These are phyloP conservation scores for Esperia sulphurella DNA, from an alignment of 2,888 invertebrate species.

Conservation along the genomic window DNA sequence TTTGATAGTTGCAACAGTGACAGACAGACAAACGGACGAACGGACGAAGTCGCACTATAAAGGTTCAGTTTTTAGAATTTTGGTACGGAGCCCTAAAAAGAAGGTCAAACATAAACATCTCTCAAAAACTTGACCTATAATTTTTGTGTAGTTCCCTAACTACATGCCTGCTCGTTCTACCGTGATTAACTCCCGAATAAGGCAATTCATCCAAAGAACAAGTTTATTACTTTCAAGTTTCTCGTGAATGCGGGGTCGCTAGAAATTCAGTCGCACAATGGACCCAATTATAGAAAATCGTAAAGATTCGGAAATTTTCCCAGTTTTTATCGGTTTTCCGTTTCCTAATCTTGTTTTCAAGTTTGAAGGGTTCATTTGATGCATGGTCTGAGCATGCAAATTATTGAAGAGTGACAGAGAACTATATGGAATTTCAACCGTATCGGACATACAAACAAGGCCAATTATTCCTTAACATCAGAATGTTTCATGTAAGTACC, in stretches of 20 bases:
- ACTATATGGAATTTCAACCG: not conserved
- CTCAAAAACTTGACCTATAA: no score
- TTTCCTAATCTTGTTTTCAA: slow-evolving; percentile 32
- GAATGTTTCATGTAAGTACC: no score
- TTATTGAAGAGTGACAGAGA: slow-evolving; percentile 6
- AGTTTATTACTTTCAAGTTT: slow-evolving; percentile 65
- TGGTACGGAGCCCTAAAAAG: no score
- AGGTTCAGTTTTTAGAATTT: no score
- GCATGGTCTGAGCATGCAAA: slow-evolving; percentile 7
- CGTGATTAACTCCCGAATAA: slow-evolving; percentile 62
- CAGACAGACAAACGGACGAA: no score
- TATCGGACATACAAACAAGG: not conserved
- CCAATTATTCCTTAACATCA: no score
- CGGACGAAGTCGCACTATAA: no score
- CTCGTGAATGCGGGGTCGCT: slow-evolving; percentile 44
- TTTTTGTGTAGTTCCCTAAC: not conserved
- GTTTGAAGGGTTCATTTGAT: slow-evolving; percentile 8
- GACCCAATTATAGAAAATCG: slow-evolving; percentile 57
- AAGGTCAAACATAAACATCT: no score
- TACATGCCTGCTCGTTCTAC: slow-evolving; percentile 18
- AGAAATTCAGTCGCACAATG: slow-evolving; percentile 51
- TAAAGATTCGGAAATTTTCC: slow-evolving; percentile 42
- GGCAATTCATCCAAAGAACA: slow-evolving; percentile 63
- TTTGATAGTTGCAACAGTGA: no score
- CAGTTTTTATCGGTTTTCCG: slow-evolving; percentile 39